Percentiles rank a stretch among this genome's conserved stretches.
phyloP scores from a whole-genome alignment of 2,888 invertebrate species.

The Sclerodermus sp. region DNA sequence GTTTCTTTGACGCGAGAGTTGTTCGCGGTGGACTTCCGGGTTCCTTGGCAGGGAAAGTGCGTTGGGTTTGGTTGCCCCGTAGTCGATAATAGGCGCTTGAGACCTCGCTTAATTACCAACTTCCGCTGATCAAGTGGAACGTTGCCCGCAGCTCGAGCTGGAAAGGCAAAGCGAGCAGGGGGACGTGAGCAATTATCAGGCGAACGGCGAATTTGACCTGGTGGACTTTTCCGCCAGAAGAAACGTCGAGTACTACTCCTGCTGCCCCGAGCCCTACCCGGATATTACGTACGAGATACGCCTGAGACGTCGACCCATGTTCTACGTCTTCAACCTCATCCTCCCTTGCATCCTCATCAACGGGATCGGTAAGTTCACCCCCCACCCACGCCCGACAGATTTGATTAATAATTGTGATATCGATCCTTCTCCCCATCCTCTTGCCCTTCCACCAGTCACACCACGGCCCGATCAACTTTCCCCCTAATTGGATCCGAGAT shows the following conservation, averaged over 20 bases:
- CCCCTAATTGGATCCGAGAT: no score
- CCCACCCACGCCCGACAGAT: no score
- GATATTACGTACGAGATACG: constrained; percentile 82
- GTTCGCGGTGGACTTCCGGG: no score
- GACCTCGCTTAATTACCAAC: no score
- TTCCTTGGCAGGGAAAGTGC: no score
- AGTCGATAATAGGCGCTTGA: no score
- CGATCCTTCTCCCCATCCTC: no score
- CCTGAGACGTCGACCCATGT: constrained; percentile 75
- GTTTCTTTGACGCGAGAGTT: no score
- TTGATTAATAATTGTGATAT: no score
- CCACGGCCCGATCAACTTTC: no score
- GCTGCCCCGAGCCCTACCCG: constrained; percentile 81
- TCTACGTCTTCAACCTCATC: constrained; percentile 84
- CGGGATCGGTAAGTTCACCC: constrained; percentile 70
- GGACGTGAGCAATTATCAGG: constrained; percentile 85
- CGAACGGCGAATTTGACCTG: constrained; percentile 88
- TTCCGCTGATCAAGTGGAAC: neutral
- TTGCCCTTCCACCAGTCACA: no score
- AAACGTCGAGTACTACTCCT: constrained; percentile 76
- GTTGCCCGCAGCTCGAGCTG: constrained; percentile 66
- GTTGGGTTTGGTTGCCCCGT: no score
- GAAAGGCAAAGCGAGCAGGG: constrained; percentile 78
- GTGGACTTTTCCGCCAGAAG: constrained; percentile 74
- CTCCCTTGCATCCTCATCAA: constrained; percentile 83